Base-by-base conservation (phyloP, 2,888 invertebrate genomes). In the Tetragonisca angustula region DNA sequence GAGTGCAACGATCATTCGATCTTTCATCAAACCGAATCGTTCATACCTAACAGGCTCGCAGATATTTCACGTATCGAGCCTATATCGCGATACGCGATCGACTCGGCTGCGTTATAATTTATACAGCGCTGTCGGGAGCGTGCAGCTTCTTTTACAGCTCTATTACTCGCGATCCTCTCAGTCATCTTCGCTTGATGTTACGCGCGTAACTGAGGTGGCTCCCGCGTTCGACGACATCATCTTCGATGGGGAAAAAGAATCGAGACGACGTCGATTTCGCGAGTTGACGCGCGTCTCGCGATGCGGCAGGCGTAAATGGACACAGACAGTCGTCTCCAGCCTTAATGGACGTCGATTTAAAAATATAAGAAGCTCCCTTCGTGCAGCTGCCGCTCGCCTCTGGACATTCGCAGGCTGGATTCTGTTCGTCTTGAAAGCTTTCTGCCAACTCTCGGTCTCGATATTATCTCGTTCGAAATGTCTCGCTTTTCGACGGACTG, bases 61-160 rank as follows among this genome's bases (percentile, higher is more conserved):
- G 67, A 61, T 76, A 76, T 67, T 67, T 56, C 56, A 13, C n/a
- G 56, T n/a, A 6, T 43, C 43, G 43, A 43, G 81, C 81, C 50
- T 56, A 68, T 68, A 80, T 83, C 75, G 54, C 61, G 65, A 56
- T 75, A 52, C 75, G 77, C 54, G 61, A 65, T 68, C 78, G 56
- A 36, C 32, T 24, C 71, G 62, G 43, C 52, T 24, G 50, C 68
- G 62, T 76, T 76, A 75, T 76, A 84, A 84, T 84, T 82, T 82
- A 82, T 84, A 79, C 49, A 19, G 62, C 27, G 67, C 78, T 43
- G 78, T 82, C 75, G 62, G 43, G 68, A n/a, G 24, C 56, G 78
- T 27, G 75, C 69, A n/a, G 71, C 82, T 67, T 64, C 78, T 75
- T 75, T 71, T 75, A 70, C 59, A 81, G 56, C 76, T 81, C 70